These are phyloP conservation scores for Greenwoodochromis staneri DNA, from an alignment of 2,113 vertebrate species.

Conservation along the genomic window DNA sequence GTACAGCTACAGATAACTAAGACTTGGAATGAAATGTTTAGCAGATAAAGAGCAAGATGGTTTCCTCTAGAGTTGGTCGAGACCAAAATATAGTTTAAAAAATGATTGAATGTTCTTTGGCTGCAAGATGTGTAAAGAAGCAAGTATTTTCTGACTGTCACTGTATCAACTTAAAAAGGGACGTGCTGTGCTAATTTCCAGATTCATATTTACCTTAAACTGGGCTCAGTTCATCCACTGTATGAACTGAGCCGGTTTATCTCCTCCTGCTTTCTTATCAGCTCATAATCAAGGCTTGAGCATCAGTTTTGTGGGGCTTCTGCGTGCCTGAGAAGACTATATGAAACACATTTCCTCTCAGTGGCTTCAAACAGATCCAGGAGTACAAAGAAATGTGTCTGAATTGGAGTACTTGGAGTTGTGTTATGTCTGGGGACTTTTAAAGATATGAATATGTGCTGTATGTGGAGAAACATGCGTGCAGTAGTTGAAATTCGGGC, in stretches of 20 bases:
- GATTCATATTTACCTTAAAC: not conserved
- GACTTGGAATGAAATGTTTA: rapidly evolving
- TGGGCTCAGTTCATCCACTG: not conserved
- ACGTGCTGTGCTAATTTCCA: not conserved
- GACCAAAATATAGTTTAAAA: not conserved
- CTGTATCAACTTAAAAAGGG: rapidly evolving
- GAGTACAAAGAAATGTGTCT: not conserved
- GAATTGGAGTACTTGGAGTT: not conserved
- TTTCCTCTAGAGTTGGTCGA: not conserved
- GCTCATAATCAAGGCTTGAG: not conserved
- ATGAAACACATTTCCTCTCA: not conserved
- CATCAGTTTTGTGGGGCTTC: not conserved
- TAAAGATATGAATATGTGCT: not conserved
- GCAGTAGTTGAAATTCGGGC: not conserved
- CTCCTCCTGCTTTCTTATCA: not conserved
- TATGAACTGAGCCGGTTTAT: not conserved
- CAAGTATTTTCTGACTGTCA: not conserved
- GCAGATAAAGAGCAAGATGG: not conserved
- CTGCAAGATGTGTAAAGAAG: not conserved
- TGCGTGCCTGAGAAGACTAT: rapidly evolving
- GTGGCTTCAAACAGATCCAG: not conserved
- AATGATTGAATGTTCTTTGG: rapidly evolving
- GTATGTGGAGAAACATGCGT: rapidly evolving
- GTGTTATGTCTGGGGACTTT: not conserved
- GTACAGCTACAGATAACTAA: not conserved